Evolutionary conservation across 2,113 vertebrate genomes (phyloP).

Genomic region (Odontophorus gujanensis): DNA sequence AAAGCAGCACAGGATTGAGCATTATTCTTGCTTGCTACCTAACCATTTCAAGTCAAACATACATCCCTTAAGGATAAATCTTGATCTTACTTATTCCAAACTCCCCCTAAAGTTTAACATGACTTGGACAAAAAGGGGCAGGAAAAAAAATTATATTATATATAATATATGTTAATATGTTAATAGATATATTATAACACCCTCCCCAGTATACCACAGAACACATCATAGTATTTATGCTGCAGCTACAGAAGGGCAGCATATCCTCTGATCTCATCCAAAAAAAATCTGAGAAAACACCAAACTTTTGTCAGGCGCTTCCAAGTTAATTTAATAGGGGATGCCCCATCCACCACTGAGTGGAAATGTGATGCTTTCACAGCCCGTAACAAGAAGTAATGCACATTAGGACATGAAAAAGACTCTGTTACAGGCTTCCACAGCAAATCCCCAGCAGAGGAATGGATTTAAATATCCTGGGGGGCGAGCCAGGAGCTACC

Average conservation of each 20-base stretch:
- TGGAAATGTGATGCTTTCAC: background rate
- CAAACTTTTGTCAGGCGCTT: background rate
- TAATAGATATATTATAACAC: background rate
- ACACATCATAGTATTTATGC: background rate
- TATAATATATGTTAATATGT: background rate
- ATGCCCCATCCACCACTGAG: background rate
- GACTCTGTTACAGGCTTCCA: background rate
- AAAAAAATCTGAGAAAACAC: background rate
- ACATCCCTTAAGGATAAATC: background rate
- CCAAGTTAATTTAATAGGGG: background rate
- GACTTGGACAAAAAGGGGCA: background rate
- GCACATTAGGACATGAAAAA: background rate
- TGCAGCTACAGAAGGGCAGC: background rate
- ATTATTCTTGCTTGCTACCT: background rate
- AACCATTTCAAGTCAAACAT: background rate
- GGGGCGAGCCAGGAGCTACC: background rate
- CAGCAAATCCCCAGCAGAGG: conserved; percentile 27
- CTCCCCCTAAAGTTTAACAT: background rate
- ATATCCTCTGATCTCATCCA: background rate
- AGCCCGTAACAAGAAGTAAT: background rate
- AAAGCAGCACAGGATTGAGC: background rate
- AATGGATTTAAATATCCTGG: conserved; percentile 30
- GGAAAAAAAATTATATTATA: background rate
- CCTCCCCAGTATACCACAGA: background rate
- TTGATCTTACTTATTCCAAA: background rate